Base-by-base conservation (phyloP, 2,797 vertebrate genomes). In the Choloepus didactylus region DNA sequence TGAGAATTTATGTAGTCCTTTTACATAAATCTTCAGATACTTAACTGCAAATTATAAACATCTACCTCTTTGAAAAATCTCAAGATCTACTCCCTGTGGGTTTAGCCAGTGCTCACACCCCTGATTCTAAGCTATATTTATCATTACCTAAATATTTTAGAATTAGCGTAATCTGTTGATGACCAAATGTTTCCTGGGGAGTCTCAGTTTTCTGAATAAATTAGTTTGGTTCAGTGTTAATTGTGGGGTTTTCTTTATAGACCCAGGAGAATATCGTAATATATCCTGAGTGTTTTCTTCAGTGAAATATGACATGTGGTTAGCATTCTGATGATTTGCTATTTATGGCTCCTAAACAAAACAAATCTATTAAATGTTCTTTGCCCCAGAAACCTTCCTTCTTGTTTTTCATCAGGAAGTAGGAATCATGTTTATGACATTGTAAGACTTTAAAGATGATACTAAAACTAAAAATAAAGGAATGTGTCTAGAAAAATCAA, bases 171-270 rank as follows among this genome's bases (percentile, higher is more conserved):
- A 92, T 14, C 9, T 70, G 14, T 56, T 35, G 29, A 85, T 97
- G 15, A 89, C 21, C 44, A 94, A 93, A 86, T 87, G 10, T 92
- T 97, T 96, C 90, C 93, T 83, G 4, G 2, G 76, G 41, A 92
- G 6, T 10, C 97, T 96, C 59, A 54, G 51, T 89, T 97, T 95
- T 70, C 46, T 96, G 27, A 96, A 95, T 94, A 95, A 94, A 91
- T 95, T 95, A 86, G 6, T 77, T 92, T 59, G 73, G 38, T 67
- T 84, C 83, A 89, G 4, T 91, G 56, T 46, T 96, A 95, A 64
- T 81, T 83, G 23, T 56, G 59, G 18, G 5, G 67, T 23, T 77
- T 64, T 94, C 66, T 88, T 94, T 93, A 41, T 83, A 70, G 41
- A 82, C 60, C 8, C 14, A 62, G 44, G 60, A 81, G 70, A 79